Percentiles rank a stretch among this genome's conserved stretches.
Evolutionary conservation across 1,140 invertebrate species (phyloP).

Genomic region (Lepidurus packardi): DNA sequence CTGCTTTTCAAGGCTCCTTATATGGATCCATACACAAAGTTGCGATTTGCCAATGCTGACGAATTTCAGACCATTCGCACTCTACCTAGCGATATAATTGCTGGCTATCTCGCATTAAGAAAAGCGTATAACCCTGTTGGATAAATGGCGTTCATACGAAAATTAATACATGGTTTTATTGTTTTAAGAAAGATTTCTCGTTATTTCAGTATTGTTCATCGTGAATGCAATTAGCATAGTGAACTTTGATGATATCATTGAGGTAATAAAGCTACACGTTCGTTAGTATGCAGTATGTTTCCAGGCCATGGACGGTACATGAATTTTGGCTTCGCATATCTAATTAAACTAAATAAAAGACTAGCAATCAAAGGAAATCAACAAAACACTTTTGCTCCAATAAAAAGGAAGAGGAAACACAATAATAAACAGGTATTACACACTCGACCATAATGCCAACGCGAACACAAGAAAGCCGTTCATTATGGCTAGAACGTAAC

Average conservation of each 20-base stretch:
- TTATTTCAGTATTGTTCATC: not conserved
- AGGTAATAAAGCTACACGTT: too few relatives aligned
- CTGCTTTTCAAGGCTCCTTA: slow-evolving; percentile 63
- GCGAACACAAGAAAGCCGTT: not conserved
- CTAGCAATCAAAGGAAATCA: too few relatives aligned
- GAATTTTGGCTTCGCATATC: too few relatives aligned
- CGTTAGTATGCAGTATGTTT: too few relatives aligned
- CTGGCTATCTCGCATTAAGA: slow-evolving; percentile 75
- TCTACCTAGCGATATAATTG: slow-evolving; percentile 82
- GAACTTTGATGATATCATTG: too few relatives aligned
- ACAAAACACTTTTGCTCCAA: too few relatives aligned
- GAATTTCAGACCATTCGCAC: slow-evolving; percentile 77
- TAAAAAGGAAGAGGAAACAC: too few relatives aligned
- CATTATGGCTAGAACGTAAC: not conserved
- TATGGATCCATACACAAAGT: slow-evolving; percentile 81
- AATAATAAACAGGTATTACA: not conserved
- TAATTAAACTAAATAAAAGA: too few relatives aligned
- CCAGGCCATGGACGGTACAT: too few relatives aligned
- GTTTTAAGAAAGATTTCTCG: not conserved
- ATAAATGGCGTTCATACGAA: slow-evolving; percentile 31
- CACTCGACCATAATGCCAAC: not conserved
- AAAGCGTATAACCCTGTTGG: slow-evolving; percentile 76
- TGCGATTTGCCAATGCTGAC: slow-evolving; percentile 73
- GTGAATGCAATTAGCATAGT: too few relatives aligned
- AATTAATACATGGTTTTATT: not conserved